Evolutionary conservation across 1,140 invertebrate genomes (phyloP), one percentile per base, ranked within the genome.

Genomic region (Planococcus citri): DNA sequence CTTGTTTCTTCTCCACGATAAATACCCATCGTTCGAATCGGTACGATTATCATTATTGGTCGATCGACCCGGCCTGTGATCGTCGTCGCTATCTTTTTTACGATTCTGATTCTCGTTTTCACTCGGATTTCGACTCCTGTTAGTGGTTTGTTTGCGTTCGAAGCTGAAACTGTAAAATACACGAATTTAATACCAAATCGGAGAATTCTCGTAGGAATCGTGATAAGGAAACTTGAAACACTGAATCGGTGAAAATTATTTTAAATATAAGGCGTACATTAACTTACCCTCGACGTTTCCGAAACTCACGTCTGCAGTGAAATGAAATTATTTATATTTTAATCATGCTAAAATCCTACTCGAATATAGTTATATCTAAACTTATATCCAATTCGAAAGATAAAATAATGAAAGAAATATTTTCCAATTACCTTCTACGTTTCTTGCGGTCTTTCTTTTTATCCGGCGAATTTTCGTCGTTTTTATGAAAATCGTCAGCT

Each of bases 371-470:
- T 68, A 17, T 29, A 33, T 68, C 8, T 68, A 24, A 68, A 12
- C 29, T 12, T 12, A 33, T 33, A 33, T 33, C 12, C 29, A 12
- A 33, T 6, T n/a, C 29, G 12, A 33, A 33, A 12, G 29, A 6
- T 33, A 12, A 33, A 33, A 33, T n/a, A n/a, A n/a, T n/a, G n/a
- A 33, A 33, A 33, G 29, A 3, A 33, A 33, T 33, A 33, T 33
- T 9, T 27, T 20, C 8, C 2, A 37, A 33, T 64, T 69, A 71
- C 71, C 61, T 71, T 25, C 33, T 71, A 20, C 33, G 57, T 69
- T 67, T 71, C 41, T 60, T 51, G 6, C 41, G 6, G 41, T 51
- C 41, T 64, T 64, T 64, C 24, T 64, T 64, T 21, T 27, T 69
- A 25, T 12, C 24, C 57, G 27, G 20, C 1, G 38, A 24, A 22